Evolutionary conservation across 2,888 invertebrate species (phyloP).

Genomic region (Thera obeliscata): DNA sequence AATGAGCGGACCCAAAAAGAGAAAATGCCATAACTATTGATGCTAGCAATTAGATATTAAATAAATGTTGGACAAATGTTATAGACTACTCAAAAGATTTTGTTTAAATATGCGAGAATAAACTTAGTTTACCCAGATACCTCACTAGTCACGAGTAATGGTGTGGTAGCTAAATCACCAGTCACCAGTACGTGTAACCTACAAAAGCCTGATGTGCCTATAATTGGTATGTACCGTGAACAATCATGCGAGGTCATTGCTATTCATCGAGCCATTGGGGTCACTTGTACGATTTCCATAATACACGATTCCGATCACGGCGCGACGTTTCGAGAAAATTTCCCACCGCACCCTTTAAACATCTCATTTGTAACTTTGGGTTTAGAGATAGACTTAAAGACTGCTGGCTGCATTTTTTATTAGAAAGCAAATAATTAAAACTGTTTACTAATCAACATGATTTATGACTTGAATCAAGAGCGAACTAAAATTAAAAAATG

Average conservation of each 20-base stretch:
- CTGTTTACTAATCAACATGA: no score
- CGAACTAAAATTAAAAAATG: no score
- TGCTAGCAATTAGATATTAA: no score
- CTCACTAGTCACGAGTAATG: no score
- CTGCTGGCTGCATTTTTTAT: neutral
- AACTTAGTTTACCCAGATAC: neutral
- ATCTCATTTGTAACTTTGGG: slow-evolving; percentile 1
- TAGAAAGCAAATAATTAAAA: no score
- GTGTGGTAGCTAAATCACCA: neutral
- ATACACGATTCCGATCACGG: slow-evolving; percentile 51
- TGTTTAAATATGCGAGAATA: no score
- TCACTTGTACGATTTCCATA: slow-evolving; percentile 69
- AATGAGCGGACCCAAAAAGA: no score
- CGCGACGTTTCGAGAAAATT: slow-evolving; percentile 53
- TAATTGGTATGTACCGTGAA: slow-evolving; percentile 49
- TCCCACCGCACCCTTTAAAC: slow-evolving; percentile 16
- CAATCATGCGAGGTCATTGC: slow-evolving; percentile 71
- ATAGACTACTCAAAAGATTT: no score
- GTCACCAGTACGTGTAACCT: slow-evolving; percentile 45
- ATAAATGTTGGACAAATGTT: no score
- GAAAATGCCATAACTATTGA: no score
- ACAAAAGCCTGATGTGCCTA: slow-evolving; percentile 46
- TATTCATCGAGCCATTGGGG: slow-evolving; percentile 74
- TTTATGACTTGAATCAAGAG: no score
- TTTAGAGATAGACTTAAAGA: neutral